Evolutionary conservation across 2,113 vertebrate genomes (phyloP).

Genomic region (Sander vitreus): DNA sequence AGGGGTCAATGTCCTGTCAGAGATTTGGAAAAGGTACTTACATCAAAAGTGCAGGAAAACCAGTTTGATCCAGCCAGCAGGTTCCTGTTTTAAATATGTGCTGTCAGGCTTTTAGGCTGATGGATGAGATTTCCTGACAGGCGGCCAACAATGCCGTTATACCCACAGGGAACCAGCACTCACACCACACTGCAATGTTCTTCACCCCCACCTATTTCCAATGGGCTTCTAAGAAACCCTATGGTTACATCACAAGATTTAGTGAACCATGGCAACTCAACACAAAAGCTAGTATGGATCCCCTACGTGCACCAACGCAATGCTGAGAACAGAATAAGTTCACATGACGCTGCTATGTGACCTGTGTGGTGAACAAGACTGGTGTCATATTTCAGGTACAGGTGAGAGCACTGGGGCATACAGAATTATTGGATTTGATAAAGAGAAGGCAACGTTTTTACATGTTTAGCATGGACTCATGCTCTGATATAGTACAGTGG

Average conservation of each 20-base stretch:
- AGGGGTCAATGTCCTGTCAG: neutral
- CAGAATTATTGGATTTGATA: slow-evolving; percentile 5
- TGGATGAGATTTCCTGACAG: slow-evolving; percentile 53
- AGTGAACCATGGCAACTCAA: slow-evolving; percentile 60
- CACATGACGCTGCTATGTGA: slow-evolving; percentile 52
- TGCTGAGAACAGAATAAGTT: slow-evolving; percentile 42
- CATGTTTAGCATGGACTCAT: neutral
- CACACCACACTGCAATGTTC: slow-evolving; percentile 74
- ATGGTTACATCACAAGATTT: slow-evolving; percentile 69
- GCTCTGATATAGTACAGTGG: slow-evolving; percentile 1
- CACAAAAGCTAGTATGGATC: slow-evolving; percentile 69
- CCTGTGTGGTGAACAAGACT: slow-evolving; percentile 17
- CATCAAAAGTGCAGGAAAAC: slow-evolving; percentile 14
- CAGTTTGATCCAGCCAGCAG: slow-evolving; percentile 24
- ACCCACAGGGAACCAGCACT: slow-evolving; percentile 58
- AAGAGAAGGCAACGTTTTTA: neutral
- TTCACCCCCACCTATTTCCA: slow-evolving; percentile 63
- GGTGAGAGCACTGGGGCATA: slow-evolving; percentile 21
- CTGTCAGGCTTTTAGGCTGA: slow-evolving; percentile 43
- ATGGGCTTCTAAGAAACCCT: slow-evolving; percentile 71
- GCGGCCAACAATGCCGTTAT: slow-evolving; percentile 40
- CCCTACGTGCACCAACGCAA: slow-evolving; percentile 31
- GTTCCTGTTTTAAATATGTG: slow-evolving; percentile 39
- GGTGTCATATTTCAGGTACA: slow-evolving; percentile 52
- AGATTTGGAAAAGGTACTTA: neutral